Evolutionary conservation across 1,140 invertebrate species (phyloP).

Genomic region (Vanessa atalanta): DNA sequence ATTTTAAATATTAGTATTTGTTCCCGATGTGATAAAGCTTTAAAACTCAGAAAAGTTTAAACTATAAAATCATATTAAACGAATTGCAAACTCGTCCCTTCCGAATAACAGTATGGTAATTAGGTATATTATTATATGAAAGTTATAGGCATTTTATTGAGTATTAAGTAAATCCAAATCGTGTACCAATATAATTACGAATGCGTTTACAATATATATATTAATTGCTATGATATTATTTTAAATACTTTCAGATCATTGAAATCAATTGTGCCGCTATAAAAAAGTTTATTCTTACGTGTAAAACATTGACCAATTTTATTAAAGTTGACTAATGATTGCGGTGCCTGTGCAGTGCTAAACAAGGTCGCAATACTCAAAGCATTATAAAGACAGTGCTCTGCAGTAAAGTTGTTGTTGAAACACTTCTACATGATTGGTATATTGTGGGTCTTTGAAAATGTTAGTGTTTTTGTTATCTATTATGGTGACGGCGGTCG

Average conservation of each 20-base stretch:
- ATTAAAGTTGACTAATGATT: slow-evolving; percentile 39
- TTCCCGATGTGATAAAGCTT: too few species aligned
- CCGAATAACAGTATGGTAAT: too few species aligned
- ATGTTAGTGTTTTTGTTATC: slow-evolving; percentile 31
- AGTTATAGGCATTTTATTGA: too few species aligned
- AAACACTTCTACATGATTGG: slow-evolving; percentile 30
- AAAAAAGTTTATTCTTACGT: slow-evolving; percentile 26
- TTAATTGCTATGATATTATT: not conserved
- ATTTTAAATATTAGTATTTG: too few species aligned
- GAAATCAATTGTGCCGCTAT: slow-evolving; percentile 17
- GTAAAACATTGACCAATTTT: slow-evolving; percentile 29
- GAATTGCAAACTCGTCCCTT: too few species aligned
- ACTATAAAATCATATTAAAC: too few species aligned
- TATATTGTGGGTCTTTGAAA: not conserved
- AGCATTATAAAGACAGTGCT: slow-evolving; percentile 48
- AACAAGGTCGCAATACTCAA: slow-evolving; percentile 44
- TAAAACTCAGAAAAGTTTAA: too few species aligned
- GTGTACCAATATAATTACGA: too few species aligned
- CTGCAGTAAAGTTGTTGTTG: slow-evolving; percentile 34
- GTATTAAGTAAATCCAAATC: too few species aligned
- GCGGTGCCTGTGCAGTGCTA: slow-evolving; percentile 31
- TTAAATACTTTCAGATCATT: slow-evolving; percentile 19
- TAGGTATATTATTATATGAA: too few species aligned
- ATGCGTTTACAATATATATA: not conserved
- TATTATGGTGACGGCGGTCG: slow-evolving; percentile 21